phyloP scores from a whole-genome alignment of 2,797 vertebrate species.

The Carduelis carduelis region DNA sequence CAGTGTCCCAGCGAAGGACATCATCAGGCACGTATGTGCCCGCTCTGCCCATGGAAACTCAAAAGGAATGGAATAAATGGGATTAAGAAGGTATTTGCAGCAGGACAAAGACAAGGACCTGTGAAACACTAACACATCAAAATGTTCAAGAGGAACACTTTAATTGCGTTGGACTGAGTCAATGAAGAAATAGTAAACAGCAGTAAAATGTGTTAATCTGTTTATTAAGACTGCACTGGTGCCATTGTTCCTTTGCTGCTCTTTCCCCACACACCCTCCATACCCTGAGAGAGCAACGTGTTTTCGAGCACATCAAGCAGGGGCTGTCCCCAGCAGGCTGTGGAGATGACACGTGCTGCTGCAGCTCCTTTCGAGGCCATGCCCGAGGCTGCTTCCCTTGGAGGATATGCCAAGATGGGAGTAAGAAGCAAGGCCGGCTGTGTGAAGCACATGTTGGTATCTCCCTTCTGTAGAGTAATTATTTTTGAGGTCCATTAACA shows the following conservation, averaged over 20 bases:
- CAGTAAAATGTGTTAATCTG: not conserved
- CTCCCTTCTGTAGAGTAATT: not conserved
- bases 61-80: not conserved
- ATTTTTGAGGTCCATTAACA: not conserved
- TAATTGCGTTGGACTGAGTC: not conserved
- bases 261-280: not conserved
- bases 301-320: not conserved
- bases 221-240: not conserved
- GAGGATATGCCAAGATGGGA: fast-evolving
- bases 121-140: not conserved
- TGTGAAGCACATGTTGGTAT: not conserved
- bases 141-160: not conserved
- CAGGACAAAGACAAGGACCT: not conserved
- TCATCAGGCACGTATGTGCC: not conserved
- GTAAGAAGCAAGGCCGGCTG: not conserved
- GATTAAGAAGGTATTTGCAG: not conserved
- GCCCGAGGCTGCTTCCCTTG: not conserved
- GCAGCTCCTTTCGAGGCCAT: not conserved
- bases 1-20: not conserved
- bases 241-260: not conserved
- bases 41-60: not conserved
- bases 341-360: not conserved
- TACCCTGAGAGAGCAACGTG: fast-evolving
- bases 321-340: not conserved
- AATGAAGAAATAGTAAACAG: not conserved